A percentile compares a stretch with the other conserved stretches of the same genome.
phyloP scores from a whole-genome alignment of 2,888 invertebrate species.

The Drosophila peninsularis region DNA sequence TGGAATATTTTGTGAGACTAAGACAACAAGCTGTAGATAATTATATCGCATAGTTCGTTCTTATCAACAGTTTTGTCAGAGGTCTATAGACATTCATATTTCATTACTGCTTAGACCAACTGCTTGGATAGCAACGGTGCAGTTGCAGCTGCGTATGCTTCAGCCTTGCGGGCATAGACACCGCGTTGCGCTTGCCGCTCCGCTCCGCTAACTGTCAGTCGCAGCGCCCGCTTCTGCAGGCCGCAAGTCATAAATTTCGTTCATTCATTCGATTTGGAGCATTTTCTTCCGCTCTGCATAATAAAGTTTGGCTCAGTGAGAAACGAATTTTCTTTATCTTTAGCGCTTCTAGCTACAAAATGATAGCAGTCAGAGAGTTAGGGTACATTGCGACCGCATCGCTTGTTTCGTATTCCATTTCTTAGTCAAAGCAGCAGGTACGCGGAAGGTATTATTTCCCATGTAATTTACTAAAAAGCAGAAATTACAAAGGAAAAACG shows the following conservation, averaged over 20 bases:
- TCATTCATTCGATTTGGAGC: conserved; percentile 32
- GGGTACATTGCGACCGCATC: background rate
- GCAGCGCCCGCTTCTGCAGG: conserved; percentile 3
- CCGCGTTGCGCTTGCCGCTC: background rate
- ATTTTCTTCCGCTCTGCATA: conserved; percentile 32
- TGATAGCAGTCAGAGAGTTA: background rate
- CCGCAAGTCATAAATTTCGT: conserved; percentile 33
- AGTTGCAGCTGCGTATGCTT: conserved; percentile 11
- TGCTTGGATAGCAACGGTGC: conserved; percentile 12
- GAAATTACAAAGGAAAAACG: conserved; percentile 40
- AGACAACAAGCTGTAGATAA: too few species aligned
- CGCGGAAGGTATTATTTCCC: conserved; percentile 75
- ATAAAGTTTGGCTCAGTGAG: conserved; percentile 48
- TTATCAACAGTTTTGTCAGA: too few species aligned
- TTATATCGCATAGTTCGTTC: too few species aligned
- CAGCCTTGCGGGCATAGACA: conserved; percentile 40
- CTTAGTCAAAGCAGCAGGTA: conserved; percentile 63
- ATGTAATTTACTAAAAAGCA: conserved; percentile 55
- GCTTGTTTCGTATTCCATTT: conserved; percentile 65
- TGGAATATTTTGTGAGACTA: too few species aligned
- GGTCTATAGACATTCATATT: too few species aligned
- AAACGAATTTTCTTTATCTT: conserved; percentile 28
- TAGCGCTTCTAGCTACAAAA: conserved; percentile 48
- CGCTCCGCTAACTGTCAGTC: background rate
- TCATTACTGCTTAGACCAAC: too few species aligned